phyloP scores from a whole-genome alignment of 2,113 vertebrate genomes.

The Strigops habroptila region DNA sequence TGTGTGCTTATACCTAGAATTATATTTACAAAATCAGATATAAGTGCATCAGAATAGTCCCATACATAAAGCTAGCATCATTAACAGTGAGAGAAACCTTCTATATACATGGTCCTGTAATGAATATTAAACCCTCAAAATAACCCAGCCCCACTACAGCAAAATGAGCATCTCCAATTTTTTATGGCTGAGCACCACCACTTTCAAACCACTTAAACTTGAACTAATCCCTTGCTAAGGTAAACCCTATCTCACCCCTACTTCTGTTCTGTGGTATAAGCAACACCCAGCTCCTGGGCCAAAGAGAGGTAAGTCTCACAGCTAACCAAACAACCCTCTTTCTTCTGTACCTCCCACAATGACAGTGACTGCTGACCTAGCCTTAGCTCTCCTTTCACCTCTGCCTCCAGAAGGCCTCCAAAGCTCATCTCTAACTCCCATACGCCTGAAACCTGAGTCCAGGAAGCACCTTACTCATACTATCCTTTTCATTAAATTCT shows the following conservation, averaged over 20 bases:
- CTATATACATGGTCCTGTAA: background rate
- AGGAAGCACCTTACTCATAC: background rate
- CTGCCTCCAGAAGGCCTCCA: background rate
- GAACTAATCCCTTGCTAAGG: background rate
- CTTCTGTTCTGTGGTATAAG: background rate
- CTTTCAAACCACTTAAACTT: background rate
- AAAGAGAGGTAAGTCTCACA: background rate
- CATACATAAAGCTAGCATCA: background rate
- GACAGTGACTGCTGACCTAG: fast-evolving
- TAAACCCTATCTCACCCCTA: background rate
- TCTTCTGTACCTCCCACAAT: background rate
- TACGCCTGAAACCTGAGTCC: background rate
- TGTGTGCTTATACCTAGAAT: constrained; percentile 5
- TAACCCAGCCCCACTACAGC: background rate
- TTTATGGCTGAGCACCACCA: background rate
- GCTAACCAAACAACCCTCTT: background rate
- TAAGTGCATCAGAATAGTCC: background rate
- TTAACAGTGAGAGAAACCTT: background rate
- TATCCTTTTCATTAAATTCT: background rate
- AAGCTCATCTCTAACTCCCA: background rate
- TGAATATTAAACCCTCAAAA: background rate
- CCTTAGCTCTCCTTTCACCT: background rate
- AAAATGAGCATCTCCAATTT: background rate
- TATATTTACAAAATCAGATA: fast-evolving
- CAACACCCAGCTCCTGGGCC: fast-evolving